Base-by-base conservation (phyloP, 2,888 invertebrate species). In the Encarsia formosa region DNA sequence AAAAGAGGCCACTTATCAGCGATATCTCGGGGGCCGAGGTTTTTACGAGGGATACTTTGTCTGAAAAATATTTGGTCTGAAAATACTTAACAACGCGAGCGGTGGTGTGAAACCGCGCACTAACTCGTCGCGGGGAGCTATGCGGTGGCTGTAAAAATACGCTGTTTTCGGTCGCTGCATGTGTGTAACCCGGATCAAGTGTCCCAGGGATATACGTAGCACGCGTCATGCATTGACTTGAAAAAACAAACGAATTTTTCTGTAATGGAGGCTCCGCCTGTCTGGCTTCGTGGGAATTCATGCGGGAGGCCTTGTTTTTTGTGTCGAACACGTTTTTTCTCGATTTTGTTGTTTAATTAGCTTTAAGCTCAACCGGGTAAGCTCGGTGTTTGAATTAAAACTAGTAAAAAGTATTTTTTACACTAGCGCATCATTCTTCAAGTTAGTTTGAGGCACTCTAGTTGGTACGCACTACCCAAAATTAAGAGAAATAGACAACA, bases 11-110 rank as follows among this genome's bases (percentile, higher is more conserved):
- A 60, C 58, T 60, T 60, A 60, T 59, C 47, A 47, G 52, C 50
- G 49, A 57, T 58, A 57, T 54, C 52, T 52, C 22, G 31, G n/a
- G n/a, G n/a, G n/a, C n/a, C n/a, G n/a, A n/a, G n/a, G 26, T 54
- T 59, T 59, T 59, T 60, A 59, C 51, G 57, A 54, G 52, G 45
- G 9, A 51, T 48, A 52, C 56, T 59, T 56, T 51, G 50, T 54
- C 53, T 32, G 37, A 46, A 54, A 54, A 57, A 57, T 54, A 52
- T 57, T 57, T 57, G 45, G 42, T 51, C 54, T 51, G 52, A 57
- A 57, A 54, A 54, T 54, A 54, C 47, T 54, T 50, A 50, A 50
- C 26, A 50, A 35, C 31, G 44, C 43, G 8, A 15, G 31, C 16
- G 38, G n/a, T 41, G 23, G 4, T 15, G 31, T 8, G 38, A 18